These are phyloP conservation scores for Monoplex corrugatus DNA, from an alignment of 2,888 invertebrate species.

Conservation along the genomic window DNA sequence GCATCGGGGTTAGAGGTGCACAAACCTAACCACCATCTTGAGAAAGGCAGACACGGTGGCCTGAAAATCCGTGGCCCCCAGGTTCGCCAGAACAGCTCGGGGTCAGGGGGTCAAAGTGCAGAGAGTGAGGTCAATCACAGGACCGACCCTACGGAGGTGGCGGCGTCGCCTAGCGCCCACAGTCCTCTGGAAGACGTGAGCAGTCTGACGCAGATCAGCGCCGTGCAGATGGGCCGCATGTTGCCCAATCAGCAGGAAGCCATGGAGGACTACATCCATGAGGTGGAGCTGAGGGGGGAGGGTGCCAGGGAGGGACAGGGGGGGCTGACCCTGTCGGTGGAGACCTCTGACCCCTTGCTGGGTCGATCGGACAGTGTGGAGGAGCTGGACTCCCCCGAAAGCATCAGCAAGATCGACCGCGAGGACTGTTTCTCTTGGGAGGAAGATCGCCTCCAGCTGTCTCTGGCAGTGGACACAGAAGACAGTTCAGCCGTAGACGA, in stretches of 20 bases:
- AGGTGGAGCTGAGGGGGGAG: constrained; percentile 30
- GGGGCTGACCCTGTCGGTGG: constrained; percentile 13
- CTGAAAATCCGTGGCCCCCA: background rate
- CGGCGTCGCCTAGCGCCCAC: background rate
- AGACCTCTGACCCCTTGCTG: constrained; percentile 27
- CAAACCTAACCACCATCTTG: constrained; percentile 39
- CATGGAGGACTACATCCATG: constrained; percentile 39
- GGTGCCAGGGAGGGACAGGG: background rate
- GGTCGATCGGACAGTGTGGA: constrained; percentile 59
- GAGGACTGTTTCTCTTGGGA: constrained; percentile 79
- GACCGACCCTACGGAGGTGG: constrained; percentile 20
- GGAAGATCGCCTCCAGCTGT: constrained; percentile 74
- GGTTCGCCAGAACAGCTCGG: background rate
- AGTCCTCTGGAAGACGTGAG: constrained; percentile 40
- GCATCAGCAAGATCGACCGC: constrained; percentile 74
- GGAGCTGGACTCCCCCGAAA: constrained; percentile 77
- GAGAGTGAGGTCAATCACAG: background rate
- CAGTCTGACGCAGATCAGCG: constrained; percentile 64
- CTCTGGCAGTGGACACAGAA: constrained; percentile 53
- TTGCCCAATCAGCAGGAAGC: constrained; percentile 32
- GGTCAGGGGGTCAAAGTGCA: background rate
- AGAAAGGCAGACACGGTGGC: background rate
- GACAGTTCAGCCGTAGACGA: constrained; percentile 55
- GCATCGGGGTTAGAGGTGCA: constrained; percentile 59
- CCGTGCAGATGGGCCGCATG: constrained; percentile 63